A percentile compares a stretch with the other conserved stretches of the same genome.
These are phyloP conservation scores for Maccullochella peelii DNA, from an alignment of 2,113 vertebrate species.

Conservation along the genomic window DNA sequence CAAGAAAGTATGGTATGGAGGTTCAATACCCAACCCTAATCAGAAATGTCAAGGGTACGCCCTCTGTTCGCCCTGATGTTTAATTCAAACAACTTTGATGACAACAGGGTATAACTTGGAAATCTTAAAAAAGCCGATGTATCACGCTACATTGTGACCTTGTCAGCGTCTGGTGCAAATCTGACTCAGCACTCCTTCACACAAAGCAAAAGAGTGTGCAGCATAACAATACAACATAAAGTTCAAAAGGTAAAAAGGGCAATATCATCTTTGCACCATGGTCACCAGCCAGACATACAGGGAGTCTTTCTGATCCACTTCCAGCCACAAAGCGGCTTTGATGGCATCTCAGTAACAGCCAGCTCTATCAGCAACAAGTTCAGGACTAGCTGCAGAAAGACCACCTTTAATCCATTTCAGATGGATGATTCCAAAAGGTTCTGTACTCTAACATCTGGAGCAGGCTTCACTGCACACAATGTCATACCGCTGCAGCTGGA, in stretches of 20 bases:
- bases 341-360: conserved; percentile 55
- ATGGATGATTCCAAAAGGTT: conserved; percentile 52
- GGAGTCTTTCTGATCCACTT: conserved; percentile 47
- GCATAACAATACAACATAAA: neutral
- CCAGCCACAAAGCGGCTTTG: conserved; percentile 40
- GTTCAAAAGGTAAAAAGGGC: conserved; percentile 24
- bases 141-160: neutral
- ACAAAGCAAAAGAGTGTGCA: neutral
- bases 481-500: conserved; percentile 68
- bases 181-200: conserved; percentile 13
- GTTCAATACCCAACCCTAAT: neutral
- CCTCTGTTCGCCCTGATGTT: neutral
- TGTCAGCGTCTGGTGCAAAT: conserved; percentile 1
- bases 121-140: conserved; percentile 1
- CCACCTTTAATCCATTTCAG: conserved; percentile 67
- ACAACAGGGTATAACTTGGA: neutral
- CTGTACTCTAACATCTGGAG: conserved; percentile 67
- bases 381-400: conserved; percentile 56
- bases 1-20: neutral
- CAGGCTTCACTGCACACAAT: conserved; percentile 49
- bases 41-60: neutral
- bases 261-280: conserved; percentile 20
- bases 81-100: too few relatives aligned
- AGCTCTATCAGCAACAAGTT: conserved; percentile 57
- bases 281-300: conserved; percentile 26